Conservation (phyloP, 2,888 invertebrate species). For the Cantharis nigra region DNA sequence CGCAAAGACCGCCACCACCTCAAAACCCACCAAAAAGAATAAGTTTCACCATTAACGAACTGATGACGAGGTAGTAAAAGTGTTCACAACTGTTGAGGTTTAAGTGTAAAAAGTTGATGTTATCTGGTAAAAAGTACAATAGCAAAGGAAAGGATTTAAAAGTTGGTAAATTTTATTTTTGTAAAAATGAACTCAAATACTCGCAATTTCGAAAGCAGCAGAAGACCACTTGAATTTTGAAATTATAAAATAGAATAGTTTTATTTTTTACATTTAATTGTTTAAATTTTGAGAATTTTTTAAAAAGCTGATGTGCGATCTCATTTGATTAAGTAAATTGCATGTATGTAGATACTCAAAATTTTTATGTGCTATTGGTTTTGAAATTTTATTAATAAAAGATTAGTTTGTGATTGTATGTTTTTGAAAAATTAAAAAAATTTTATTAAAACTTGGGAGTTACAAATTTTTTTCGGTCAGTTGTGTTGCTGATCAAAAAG, state of each 20-base stretch:
- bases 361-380: not conserved
- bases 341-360: not conserved
- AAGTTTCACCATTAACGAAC: slow-evolving; percentile 89
- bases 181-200: not conserved
- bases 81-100: not conserved
- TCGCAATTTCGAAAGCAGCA: not conserved
- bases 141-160: not conserved
- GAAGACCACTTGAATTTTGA: not conserved
- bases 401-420: no score
- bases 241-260: not conserved
- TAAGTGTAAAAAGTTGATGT: not conserved
- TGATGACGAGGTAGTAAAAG: slow-evolving; percentile 76
- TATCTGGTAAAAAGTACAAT: not conserved
- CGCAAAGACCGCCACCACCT: slow-evolving; percentile 61
- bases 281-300: not conserved
- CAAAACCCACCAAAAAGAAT: slow-evolving; percentile 71
- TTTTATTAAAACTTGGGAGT: not conserved
- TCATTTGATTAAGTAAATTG: not conserved
- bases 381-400: not conserved
- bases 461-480: not conserved
- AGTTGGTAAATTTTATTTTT: not conserved
- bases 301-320: not conserved
- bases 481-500: no score
- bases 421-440: slow-evolving; percentile 19
- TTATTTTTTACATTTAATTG: not conserved